Evolutionary conservation across 2,888 invertebrate genomes (phyloP).

Genomic region (Hyalella azteca): DNA sequence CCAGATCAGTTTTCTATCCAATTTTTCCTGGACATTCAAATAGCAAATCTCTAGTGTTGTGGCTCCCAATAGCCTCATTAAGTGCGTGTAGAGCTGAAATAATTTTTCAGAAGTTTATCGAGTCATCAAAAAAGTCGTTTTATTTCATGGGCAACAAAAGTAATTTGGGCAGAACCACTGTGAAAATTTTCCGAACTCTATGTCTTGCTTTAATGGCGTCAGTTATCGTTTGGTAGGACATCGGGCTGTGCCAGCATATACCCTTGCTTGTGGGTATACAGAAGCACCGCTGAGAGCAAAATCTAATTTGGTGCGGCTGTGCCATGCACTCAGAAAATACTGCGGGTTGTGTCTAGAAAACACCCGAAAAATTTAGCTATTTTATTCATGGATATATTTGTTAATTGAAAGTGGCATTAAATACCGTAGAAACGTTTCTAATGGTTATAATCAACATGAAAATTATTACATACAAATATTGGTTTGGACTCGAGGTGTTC

Average conservation of each 20-base stretch:
- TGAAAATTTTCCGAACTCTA: conserved; percentile 34
- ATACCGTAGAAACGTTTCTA: no score
- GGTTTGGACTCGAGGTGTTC: no score
- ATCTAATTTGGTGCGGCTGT: conserved; percentile 24
- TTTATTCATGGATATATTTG: no score
- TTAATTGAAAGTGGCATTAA: no score
- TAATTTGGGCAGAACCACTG: conserved; percentile 13
- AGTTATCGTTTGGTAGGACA: conserved; percentile 35
- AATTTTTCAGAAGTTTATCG: conserved; percentile 22
- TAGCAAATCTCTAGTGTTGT: neutral
- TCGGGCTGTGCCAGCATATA: neutral
- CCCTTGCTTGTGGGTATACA: conserved; percentile 9
- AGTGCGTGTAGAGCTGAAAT: neutral
- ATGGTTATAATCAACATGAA: no score
- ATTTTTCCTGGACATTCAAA: neutral
- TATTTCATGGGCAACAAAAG: conserved; percentile 32
- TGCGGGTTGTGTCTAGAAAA: neutral
- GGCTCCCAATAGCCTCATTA: neutral
- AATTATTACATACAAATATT: no score
- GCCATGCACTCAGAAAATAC: neutral
- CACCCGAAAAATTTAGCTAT: neutral
- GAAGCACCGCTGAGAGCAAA: conserved; percentile 35
- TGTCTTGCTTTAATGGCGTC: conserved; percentile 31
- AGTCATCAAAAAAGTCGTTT: conserved; percentile 35
- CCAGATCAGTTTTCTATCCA: no score